Conservation (phyloP, 2,797 vertebrate species). For the Acanthurus tractus region DNA sequence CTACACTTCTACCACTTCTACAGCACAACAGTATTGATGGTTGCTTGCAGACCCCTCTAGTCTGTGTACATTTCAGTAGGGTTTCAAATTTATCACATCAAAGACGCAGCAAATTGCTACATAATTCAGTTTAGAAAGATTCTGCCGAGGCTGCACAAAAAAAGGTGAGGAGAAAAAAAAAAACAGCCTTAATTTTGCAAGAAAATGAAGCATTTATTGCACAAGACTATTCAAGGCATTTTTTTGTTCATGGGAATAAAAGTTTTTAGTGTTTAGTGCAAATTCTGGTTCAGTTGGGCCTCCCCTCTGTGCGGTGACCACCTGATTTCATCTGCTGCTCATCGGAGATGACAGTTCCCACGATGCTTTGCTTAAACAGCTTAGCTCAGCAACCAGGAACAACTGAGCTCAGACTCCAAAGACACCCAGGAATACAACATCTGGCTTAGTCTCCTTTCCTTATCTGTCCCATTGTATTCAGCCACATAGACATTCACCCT, state of each 20-base stretch:
- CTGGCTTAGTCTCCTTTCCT: conserved; percentile 81
- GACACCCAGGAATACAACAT: conserved; percentile 83
- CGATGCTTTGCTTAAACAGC: conserved; percentile 83
- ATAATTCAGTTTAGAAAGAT: conserved; percentile 86
- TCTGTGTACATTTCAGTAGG: conserved; percentile 76
- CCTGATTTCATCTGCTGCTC: conserved; percentile 85
- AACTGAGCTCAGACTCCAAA: conserved; percentile 60
- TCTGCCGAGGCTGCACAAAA: conserved; percentile 86
- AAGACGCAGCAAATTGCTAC: conserved; percentile 86
- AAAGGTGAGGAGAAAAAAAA: conserved; percentile 33
- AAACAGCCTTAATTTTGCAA: conserved; percentile 81
- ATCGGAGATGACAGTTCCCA: conserved; percentile 81
- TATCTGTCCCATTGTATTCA: conserved; percentile 76
- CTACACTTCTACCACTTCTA: conserved; percentile 7
- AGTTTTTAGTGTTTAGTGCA: conserved; percentile 83
- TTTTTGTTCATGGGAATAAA: conserved; percentile 77
- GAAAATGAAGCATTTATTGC: conserved; percentile 84
- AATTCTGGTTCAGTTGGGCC: conserved; percentile 72
- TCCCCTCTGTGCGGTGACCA: conserved; percentile 79
- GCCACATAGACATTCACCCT: conserved; percentile 58
- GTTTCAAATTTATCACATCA: conserved; percentile 85
- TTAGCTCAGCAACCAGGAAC: conserved; percentile 87
- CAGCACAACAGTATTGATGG: conserved; percentile 63
- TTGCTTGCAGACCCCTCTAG: conserved; percentile 70
- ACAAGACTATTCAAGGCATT: conserved; percentile 81